Percentiles rank a stretch among this genome's conserved stretches.
These are phyloP conservation scores for Aspidapion aeneum DNA, from an alignment of 2,888 invertebrate species.

Conservation along the genomic window DNA sequence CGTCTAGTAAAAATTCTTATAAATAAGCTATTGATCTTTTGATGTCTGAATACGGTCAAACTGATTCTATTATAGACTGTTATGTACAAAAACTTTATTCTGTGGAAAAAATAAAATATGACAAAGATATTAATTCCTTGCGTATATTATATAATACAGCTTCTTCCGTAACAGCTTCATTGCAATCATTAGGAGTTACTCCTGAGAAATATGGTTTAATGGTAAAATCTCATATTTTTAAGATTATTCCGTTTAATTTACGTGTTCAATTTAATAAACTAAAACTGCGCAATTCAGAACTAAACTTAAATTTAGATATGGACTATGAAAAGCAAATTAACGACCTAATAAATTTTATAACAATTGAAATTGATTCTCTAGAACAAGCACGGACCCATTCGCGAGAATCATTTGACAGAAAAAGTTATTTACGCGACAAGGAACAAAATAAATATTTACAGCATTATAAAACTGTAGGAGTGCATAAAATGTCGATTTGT, in stretches of 20 bases:
- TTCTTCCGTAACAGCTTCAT: background rate
- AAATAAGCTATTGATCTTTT: constrained; percentile 3
- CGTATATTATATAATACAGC: background rate
- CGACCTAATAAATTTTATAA: background rate
- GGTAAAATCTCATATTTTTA: too few species aligned
- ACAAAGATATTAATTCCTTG: background rate
- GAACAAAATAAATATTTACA: background rate
- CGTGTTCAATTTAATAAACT: background rate
- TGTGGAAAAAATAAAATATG: background rate
- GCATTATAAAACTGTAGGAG: background rate
- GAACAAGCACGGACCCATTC: background rate
- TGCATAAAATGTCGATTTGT: constrained; percentile 1
- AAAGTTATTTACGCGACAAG: background rate
- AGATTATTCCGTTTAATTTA: background rate
- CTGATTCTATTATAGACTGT: background rate
- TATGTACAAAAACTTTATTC: background rate
- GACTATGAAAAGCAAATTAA: background rate
- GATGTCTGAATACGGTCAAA: too few species aligned
- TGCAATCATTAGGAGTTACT: background rate
- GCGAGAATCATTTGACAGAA: background rate
- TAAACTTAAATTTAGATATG: background rate
- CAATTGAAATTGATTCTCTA: background rate
- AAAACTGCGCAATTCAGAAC: background rate
- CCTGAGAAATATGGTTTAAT: background rate
- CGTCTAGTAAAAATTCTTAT: constrained; percentile 6